Evolutionary conservation across 2,888 invertebrate species (phyloP).

Genomic region (Unio pictorum): DNA sequence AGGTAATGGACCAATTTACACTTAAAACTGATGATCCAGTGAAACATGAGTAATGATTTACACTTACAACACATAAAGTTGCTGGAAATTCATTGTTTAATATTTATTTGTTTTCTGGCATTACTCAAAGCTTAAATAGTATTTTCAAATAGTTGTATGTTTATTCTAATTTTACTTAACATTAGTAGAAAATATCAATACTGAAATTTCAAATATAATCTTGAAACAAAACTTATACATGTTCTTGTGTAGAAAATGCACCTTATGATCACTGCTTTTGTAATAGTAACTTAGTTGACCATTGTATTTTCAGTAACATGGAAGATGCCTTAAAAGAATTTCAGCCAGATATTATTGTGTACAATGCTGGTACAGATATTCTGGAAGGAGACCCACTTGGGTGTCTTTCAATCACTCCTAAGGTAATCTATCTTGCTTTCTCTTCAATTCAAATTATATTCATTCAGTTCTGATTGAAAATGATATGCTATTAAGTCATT

Average conservation of each 20-base stretch:
- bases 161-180: too few species aligned
- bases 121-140: too few species aligned
- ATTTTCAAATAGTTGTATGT: too few species aligned
- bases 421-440: constrained; percentile 72
- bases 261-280: too few species aligned
- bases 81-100: too few species aligned
- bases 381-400: constrained; percentile 86
- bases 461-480: not conserved
- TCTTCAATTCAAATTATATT: not conserved
- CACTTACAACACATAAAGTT: constrained; percentile 69
- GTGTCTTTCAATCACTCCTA: constrained; percentile 79
- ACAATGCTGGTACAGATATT: constrained; percentile 94
- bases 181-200: too few species aligned
- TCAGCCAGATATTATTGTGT: constrained; percentile 85
- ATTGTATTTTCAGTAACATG: constrained; percentile 76
- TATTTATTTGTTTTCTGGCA: too few species aligned
- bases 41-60: too few species aligned
- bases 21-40: not conserved
- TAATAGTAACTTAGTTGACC: too few species aligned
- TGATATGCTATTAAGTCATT: not conserved
- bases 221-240: too few species aligned
- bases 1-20: constrained; percentile 74
- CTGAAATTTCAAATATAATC: too few species aligned
- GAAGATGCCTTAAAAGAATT: constrained; percentile 80
- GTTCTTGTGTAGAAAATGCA: too few species aligned